phyloP scores from a whole-genome alignment of 1,140 invertebrate genomes.

The Rhizoglyphus robini region DNA sequence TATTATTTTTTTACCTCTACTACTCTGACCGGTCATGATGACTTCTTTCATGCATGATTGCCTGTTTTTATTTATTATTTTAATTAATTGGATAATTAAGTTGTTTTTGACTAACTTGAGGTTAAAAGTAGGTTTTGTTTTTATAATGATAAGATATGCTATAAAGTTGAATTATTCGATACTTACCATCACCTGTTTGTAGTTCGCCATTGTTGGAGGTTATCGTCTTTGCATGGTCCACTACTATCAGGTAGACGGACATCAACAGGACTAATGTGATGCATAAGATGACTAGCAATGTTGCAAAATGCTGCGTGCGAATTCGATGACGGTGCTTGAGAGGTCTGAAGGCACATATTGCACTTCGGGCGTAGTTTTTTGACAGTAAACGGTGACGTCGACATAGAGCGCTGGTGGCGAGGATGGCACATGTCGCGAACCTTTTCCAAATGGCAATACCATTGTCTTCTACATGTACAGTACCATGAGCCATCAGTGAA shows the following conservation, averaged over 20 bases:
- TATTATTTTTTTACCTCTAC: no score
- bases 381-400: neutral
- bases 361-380: neutral
- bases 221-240: neutral
- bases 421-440: neutral
- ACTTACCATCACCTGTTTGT: no score
- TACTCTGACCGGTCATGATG: no score
- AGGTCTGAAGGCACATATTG: neutral
- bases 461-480: neutral
- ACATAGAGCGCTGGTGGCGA: neutral
- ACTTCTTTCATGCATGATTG: no score
- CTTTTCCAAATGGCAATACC: neutral
- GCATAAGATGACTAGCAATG: neutral
- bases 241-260: neutral
- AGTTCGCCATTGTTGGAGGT: neutral
- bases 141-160: no score
- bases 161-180: no score
- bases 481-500: no score
- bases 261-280: neutral
- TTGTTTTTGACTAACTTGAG: no score
- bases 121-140: no score
- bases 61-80: no score
- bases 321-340: slow-evolving; percentile 1
- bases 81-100: no score
- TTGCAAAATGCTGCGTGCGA: neutral